Base-by-base conservation (phyloP, 2,113 vertebrate genomes). In the Gasterosteus nipponicus region DNA sequence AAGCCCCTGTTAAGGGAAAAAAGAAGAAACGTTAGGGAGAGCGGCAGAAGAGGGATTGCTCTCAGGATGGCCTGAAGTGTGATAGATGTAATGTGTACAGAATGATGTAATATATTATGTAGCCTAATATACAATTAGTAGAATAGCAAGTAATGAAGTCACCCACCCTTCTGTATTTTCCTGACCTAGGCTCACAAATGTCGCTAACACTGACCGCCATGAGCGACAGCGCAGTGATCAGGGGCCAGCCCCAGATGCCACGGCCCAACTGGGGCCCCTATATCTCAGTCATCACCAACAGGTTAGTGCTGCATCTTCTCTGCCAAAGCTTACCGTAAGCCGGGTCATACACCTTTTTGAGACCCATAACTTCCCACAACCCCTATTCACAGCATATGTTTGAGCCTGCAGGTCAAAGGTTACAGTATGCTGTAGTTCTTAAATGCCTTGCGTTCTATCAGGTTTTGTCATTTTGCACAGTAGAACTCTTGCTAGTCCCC, bases 271-370 rank as follows among this genome's bases (percentile, higher is more conserved):
- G 80, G 76, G 96, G 96, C 33, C 96, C 95, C 0, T 97, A 96
- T 61, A 93, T 97, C 77, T 95, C 96, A 16, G 93, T 90, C 69
- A 89, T 98, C 81, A 96, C 96, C 76, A 95, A 96, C 89, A 94
- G 89, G 91, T 92, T 3, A 68, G 75, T 31, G 35, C 4, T 41
- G 19, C 7, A 1, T 33, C 42, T 63, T 22, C 3, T 46, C 15
- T 10, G 22, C 46, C 42, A 44, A 8, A 22, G 6, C 53, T 56
- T 4, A 22, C 35, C 22, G 14, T 10, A 29, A 53, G 33, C 10
- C 54, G 46, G 10, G 61, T 8, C 35, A 10, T 65, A n/a, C 41
- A 29, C 22, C 4, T 54, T 54, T 26, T 54, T 54, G 22, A 54
- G 22, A 53, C 51, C n/a, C 9, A 53, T 53, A 53, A 26, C 11